Conservation (phyloP, 2,113 vertebrate genomes). For the Plectropomus leopardus region DNA sequence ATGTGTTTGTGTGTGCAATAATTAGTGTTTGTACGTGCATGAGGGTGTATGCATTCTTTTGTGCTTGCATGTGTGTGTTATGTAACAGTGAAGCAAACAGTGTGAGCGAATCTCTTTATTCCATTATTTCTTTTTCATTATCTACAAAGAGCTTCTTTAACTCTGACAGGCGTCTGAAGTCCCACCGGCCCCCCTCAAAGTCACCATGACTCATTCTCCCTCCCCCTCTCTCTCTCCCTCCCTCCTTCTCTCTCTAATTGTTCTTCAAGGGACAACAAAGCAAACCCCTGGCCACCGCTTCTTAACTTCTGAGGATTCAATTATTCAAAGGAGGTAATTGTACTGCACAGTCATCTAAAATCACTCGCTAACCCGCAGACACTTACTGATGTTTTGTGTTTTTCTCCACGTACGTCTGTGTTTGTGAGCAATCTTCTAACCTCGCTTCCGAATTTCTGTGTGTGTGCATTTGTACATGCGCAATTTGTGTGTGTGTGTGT, state of each 20-base stretch:
- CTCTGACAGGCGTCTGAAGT: constrained; percentile 48
- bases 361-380: neutral
- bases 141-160: constrained; percentile 56
- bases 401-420: neutral
- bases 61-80: constrained; percentile 40
- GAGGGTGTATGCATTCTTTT: neutral
- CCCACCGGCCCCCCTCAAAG: constrained; percentile 45
- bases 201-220: constrained; percentile 45
- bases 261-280: constrained; percentile 66
- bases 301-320: constrained; percentile 62
- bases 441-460: neutral
- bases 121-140: constrained; percentile 61
- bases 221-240: neutral
- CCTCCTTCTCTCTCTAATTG: constrained; percentile 32
- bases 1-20: constrained; percentile 15
- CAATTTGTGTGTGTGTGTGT: neutral
- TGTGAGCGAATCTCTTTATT: constrained; percentile 45
- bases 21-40: neutral
- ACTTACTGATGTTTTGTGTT: constrained; percentile 8
- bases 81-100: constrained; percentile 44
- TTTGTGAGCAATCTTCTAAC: constrained; percentile 17
- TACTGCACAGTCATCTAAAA: constrained; percentile 40
- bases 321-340: constrained; percentile 61
- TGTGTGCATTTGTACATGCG: neutral
- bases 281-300: constrained; percentile 43